Percentiles rank a stretch among this genome's conserved stretches.
Evolutionary conservation across 2,888 invertebrate species (phyloP).

Genomic region (Drosophila parthenogenetica): DNA sequence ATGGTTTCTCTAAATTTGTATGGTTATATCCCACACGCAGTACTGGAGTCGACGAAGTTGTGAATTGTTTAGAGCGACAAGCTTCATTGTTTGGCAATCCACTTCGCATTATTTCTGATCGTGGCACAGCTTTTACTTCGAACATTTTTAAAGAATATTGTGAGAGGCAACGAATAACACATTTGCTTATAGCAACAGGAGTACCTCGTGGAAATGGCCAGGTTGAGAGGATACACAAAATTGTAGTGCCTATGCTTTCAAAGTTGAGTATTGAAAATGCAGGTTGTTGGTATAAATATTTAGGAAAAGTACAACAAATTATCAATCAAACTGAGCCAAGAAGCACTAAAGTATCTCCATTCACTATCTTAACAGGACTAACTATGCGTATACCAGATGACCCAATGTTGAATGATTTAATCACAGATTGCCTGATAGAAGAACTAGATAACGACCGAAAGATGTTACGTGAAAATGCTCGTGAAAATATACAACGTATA

Average conservation of each 20-base stretch:
- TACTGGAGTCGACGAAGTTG: background rate
- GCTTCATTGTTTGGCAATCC: background rate
- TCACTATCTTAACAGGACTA: too few relatives aligned
- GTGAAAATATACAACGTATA: background rate
- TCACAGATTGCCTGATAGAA: too few relatives aligned
- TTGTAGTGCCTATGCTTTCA: too few relatives aligned
- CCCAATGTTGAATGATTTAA: too few relatives aligned
- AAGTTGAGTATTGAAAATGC: too few relatives aligned
- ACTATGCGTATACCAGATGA: too few relatives aligned
- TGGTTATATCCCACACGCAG: background rate
- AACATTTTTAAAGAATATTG: conserved; percentile 3
- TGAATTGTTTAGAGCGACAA: background rate
- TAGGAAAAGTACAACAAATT: too few relatives aligned
- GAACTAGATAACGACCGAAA: background rate
- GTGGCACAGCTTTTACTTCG: background rate
- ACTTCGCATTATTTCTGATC: background rate
- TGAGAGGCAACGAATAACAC: background rate
- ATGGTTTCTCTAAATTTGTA: background rate
- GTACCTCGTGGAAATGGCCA: too few relatives aligned
- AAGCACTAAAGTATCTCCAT: too few relatives aligned
- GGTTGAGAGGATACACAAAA: too few relatives aligned
- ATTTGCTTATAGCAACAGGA: background rate
- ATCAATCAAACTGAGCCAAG: too few relatives aligned
- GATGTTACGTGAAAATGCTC: background rate
- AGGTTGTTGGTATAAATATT: too few relatives aligned